A percentile compares a stretch with the other conserved stretches of the same genome.
phyloP scores from a whole-genome alignment of 2,797 vertebrate species.

The Eurystomus glaucurus region DNA sequence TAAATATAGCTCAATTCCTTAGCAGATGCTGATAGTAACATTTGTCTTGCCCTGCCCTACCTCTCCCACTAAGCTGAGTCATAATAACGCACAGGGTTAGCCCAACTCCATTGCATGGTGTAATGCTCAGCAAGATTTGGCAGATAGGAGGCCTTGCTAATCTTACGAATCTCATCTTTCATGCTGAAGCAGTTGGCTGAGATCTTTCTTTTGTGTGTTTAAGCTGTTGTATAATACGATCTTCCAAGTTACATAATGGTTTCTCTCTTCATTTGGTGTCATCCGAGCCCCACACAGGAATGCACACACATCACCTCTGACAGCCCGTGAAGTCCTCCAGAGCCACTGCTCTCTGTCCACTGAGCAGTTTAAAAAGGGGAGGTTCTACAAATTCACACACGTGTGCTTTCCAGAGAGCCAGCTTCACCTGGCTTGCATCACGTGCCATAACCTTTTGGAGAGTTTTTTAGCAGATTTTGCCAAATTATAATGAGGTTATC shows the following conservation, averaged over 20 bases:
- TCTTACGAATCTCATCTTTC: constrained; percentile 47
- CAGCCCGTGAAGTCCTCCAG: neutral
- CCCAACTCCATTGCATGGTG: neutral
- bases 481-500: neutral
- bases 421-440: neutral
- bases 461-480: neutral
- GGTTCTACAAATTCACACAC: neutral
- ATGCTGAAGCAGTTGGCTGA: constrained; percentile 2
- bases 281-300: neutral
- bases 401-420: neutral
- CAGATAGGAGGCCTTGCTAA: constrained; percentile 44
- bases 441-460: neutral
- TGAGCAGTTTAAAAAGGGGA: neutral
- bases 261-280: constrained; percentile 1
- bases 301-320: neutral
- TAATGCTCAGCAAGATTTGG: constrained; percentile 70
- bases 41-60: constrained; percentile 69
- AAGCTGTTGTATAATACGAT: constrained; percentile 29
- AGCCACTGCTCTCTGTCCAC: neutral
- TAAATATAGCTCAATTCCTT: constrained; percentile 61
- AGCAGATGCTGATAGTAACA: constrained; percentile 53
- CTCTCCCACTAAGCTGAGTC: constrained; percentile 68
- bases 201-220: neutral
- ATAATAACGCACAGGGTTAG: constrained; percentile 21
- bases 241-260: constrained; percentile 51